phyloP scores from a whole-genome alignment of 2,113 vertebrate genomes.

The Muntiacus muntjak region DNA sequence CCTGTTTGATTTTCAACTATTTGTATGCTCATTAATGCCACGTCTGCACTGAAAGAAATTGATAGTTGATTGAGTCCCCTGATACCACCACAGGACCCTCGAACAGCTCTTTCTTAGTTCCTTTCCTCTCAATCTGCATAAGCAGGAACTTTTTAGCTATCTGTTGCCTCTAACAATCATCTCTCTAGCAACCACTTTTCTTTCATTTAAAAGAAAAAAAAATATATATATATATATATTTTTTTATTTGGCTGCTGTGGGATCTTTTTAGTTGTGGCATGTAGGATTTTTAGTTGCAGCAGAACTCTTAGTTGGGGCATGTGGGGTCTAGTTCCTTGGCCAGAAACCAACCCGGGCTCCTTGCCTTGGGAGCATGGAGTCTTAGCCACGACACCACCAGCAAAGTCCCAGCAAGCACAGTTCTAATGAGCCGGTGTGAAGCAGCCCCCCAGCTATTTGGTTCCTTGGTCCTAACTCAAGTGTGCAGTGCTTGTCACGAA shows the following conservation, averaged over 20 bases:
- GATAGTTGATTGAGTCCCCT: not conserved
- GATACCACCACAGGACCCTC: not conserved
- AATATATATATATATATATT: not conserved
- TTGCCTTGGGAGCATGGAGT: not conserved
- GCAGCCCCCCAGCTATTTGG: accelerated
- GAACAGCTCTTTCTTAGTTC: not conserved
- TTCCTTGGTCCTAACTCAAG: not conserved
- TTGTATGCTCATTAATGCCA: not conserved
- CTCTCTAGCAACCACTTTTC: not conserved
- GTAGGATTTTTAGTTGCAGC: not conserved
- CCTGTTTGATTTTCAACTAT: not conserved
- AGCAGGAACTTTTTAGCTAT: not conserved
- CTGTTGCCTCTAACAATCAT: not conserved
- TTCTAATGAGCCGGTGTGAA: not conserved
- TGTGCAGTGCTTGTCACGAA: accelerated
- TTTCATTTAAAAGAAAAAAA: not conserved
- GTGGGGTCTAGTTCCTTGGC: not conserved
- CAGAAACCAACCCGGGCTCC: not conserved
- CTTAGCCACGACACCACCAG: not conserved
- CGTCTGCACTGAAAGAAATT: not conserved
- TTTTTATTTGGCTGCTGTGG: not conserved
- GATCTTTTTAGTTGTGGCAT: not conserved
- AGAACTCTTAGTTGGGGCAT: not conserved
- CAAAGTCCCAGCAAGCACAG: not conserved
- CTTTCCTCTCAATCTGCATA: not conserved